phyloP scores from a whole-genome alignment of 37 sponge, comb jelly and placozoan species.

The Petrosia ficiformis region DNA sequence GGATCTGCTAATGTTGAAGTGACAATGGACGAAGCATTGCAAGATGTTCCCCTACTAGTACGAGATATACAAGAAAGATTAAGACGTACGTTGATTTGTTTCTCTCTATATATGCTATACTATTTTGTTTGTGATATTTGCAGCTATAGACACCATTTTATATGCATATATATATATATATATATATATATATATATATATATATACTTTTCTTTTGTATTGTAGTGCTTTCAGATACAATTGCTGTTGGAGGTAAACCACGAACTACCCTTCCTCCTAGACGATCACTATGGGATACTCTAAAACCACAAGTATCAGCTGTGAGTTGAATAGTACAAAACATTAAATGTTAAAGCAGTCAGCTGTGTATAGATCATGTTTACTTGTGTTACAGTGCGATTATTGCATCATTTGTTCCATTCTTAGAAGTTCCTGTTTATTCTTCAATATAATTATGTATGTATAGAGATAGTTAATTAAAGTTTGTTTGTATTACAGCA shows the following conservation, averaged over 20 bases:
- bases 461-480: no score
- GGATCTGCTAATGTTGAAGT: conserved; percentile 60
- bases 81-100: conserved; percentile 31
- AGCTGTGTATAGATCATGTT: no score
- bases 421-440: no score
- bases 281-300: conserved; percentile 65
- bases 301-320: conserved; percentile 73
- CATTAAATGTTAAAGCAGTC: not conserved
- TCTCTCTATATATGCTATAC: not conserved
- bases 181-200: not conserved
- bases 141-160: not conserved
- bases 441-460: no score
- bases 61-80: conserved; percentile 76
- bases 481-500: no score
- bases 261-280: conserved; percentile 55
- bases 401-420: not conserved
- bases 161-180: not conserved
- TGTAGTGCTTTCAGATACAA: conserved; percentile 49
- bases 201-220: not conserved
- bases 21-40: conserved; percentile 70
- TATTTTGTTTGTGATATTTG: not conserved
- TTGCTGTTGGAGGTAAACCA: conserved; percentile 66
- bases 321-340: conserved; percentile 12
- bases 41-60: conserved; percentile 65
- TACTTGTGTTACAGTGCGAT: no score